Evolutionary conservation across 2,113 vertebrate genomes (phyloP), one percentile per base, ranked within the genome.

Genomic region (Campylomormyrus numenius): DNA sequence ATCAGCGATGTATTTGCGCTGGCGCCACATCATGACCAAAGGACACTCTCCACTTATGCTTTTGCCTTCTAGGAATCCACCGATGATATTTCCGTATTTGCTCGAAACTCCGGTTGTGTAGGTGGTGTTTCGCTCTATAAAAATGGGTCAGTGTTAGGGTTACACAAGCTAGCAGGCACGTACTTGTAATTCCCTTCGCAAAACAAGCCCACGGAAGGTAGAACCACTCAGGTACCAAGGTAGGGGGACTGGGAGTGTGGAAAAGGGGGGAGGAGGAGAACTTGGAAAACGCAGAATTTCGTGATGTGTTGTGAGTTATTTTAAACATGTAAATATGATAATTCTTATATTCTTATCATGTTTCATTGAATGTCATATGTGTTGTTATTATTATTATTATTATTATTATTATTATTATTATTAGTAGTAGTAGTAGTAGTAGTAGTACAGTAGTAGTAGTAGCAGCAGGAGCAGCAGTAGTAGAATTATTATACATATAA

Each of bases 31-130:
- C 24, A 74, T 35, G 70, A 39, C 31, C 66, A 35, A 77, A 19
- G 11, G 27, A 15, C 27, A 70, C 27, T 70, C 27, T 70, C 24
- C 27, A 5, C 1, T 6, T 1, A 39, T 39, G 27, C 3, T 17
- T 77, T 48, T 27, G 42, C 83, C 21, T 85, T 49, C 83, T 49
- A 85, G 83, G 83, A 85, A 85, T 85, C n/a, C 45, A 85, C 80
- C 80, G 39, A 24, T 10, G 21, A 27, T 49, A 46, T 49, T 49
- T 46, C 46, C 83, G 42, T 48, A 85, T 85, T 85, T 48, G 21
- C 42, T 27, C 83, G 46, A 85, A 85, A 85, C 9, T 85, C 24
- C 3, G 7, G 0, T n/a, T 49, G 39, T 49, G 83, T 85, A 85
- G 46, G 83, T 85, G 74, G 83, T 5, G 83, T 48, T 9, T 48